phyloP scores from a whole-genome alignment of 2,113 vertebrate species.

The Vidua macroura region DNA sequence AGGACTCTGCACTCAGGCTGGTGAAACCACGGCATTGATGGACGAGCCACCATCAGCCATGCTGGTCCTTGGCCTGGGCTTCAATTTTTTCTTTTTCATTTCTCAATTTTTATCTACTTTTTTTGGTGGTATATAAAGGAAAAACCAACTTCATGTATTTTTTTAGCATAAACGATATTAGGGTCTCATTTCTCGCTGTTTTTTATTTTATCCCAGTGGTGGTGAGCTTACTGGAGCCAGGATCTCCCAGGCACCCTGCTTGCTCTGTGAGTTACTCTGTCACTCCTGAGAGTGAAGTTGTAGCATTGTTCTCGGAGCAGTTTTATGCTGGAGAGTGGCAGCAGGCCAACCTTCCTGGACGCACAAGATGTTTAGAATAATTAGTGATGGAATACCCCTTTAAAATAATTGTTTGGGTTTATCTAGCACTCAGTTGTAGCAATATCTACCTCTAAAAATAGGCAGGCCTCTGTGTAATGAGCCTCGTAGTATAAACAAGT shows the following conservation, averaged over 20 bases:
- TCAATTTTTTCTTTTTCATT: background rate
- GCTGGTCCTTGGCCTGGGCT: background rate
- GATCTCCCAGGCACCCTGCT: background rate
- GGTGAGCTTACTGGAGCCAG: background rate
- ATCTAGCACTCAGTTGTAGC: background rate
- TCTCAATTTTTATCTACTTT: background rate
- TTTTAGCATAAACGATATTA: background rate
- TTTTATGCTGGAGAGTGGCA: background rate
- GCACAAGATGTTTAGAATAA: conserved; percentile 41
- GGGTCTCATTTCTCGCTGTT: rapidly evolving
- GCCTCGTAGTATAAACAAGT: background rate
- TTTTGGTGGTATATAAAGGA: background rate
- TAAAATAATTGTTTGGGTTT: conserved; percentile 51
- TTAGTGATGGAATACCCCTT: conserved; percentile 46
- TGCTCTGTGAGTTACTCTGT: background rate
- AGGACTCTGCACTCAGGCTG: background rate
- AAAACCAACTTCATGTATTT: rapidly evolving
- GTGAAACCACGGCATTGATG: background rate
- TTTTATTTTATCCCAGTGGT: background rate
- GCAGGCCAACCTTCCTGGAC: background rate
- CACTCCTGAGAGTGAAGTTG: rapidly evolving
- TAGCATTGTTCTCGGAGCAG: background rate
- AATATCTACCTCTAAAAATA: conserved; percentile 43
- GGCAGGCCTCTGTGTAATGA: conserved; percentile 14
- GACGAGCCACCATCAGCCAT: rapidly evolving